Evolutionary conservation across 2,888 invertebrate species (phyloP).

Genomic region (Creontiades dilutus): DNA sequence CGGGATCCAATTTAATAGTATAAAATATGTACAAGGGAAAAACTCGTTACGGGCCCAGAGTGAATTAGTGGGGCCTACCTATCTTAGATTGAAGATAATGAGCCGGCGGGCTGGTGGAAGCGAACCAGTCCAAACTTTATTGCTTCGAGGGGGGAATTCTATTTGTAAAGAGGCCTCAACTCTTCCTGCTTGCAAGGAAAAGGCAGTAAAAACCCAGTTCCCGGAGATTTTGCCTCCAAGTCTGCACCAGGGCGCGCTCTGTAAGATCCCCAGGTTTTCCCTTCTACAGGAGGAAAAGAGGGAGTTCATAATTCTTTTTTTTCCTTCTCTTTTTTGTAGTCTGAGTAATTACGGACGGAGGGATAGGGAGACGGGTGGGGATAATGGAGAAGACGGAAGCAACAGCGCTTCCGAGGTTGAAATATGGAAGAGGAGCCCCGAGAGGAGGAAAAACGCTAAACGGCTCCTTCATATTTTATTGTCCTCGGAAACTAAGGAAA

Average conservation of each 20-base stretch:
- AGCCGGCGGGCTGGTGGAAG: neutral
- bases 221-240: neutral
- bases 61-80: conserved; percentile 34
- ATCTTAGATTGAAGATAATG: conserved; percentile 38
- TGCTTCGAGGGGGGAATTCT: conserved; percentile 31
- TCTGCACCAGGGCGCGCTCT: neutral
- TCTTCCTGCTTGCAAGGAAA: neutral
- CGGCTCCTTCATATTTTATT: conserved; percentile 36
- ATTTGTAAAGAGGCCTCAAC: conserved; percentile 21
- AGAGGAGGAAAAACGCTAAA: neutral
- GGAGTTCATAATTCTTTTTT: neutral
- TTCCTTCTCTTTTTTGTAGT: neutral
- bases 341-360: neutral
- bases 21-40: conserved; percentile 37
- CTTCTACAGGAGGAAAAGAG: neutral
- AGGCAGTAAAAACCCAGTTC: conserved; percentile 23
- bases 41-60: conserved; percentile 10
- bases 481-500: neutral
- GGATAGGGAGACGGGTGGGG: neutral
- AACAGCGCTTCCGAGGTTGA: neutral
- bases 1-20: conserved; percentile 39
- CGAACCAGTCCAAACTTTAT: conserved; percentile 12
- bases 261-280: neutral
- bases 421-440: conserved; percentile 13
- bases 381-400: conserved; percentile 1